phyloP scores from a whole-genome alignment of 2,888 invertebrate genomes.

The Anodontia alba region DNA sequence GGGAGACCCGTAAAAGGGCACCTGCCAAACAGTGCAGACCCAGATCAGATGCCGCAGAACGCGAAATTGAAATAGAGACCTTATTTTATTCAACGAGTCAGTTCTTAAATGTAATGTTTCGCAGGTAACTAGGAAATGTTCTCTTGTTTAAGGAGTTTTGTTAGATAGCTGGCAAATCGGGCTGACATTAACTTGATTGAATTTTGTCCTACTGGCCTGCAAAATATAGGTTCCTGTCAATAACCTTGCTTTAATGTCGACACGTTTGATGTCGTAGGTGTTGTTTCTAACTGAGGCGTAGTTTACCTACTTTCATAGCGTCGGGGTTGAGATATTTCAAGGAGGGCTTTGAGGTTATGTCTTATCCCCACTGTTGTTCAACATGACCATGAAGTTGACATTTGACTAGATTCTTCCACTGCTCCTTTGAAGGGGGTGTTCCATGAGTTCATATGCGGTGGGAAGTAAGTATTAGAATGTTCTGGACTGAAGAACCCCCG shows the following conservation, averaged over 20 bases:
- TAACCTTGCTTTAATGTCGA: constrained; percentile 3
- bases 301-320: neutral
- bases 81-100: too few species aligned
- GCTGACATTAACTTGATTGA: too few species aligned
- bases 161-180: too few species aligned
- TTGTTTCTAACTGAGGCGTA: neutral
- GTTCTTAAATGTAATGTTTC: too few species aligned
- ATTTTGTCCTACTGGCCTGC: too few species aligned
- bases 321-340: neutral
- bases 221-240: neutral
- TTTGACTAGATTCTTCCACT: neutral
- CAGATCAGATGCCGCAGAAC: too few species aligned
- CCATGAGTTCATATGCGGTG: neutral
- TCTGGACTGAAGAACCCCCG: neutral
- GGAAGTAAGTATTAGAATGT: neutral
- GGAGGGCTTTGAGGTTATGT: neutral
- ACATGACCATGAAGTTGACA: neutral
- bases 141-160: too few species aligned
- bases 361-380: neutral
- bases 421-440: neutral
- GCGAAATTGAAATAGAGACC: too few species aligned
- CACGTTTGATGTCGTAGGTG: neutral
- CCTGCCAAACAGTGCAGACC: too few species aligned
- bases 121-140: too few species aligned
- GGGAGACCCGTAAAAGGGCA: too few species aligned